Evolutionary conservation across 1,140 invertebrate genomes (phyloP).

Genomic region (Bombyx mandarina): DNA sequence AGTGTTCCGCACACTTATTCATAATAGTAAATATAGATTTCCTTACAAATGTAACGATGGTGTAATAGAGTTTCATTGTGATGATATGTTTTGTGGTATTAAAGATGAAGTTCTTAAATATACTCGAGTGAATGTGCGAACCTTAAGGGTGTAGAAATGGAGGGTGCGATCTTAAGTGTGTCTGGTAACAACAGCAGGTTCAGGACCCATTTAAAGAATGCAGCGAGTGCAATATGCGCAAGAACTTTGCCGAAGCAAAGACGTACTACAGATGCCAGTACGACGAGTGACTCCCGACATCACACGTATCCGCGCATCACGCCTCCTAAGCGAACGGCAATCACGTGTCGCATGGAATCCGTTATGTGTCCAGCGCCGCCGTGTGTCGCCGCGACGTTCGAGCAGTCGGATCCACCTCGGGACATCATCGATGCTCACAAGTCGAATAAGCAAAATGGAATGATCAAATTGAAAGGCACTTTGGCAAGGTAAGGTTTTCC

Average conservation of each 20-base stretch:
- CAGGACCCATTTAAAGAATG: conserved; percentile 61
- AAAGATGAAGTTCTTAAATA: conserved; percentile 47
- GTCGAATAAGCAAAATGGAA: conserved; percentile 30
- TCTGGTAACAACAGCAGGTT: conserved; percentile 54
- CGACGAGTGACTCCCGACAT: conserved; percentile 34
- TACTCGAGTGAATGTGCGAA: conserved; percentile 20
- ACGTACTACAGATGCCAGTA: conserved; percentile 29
- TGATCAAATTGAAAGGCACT: conserved; percentile 43
- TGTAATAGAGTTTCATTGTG: conserved; percentile 15
- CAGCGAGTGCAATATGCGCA: conserved; percentile 58
- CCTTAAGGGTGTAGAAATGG: conserved; percentile 39
- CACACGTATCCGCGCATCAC: conserved; percentile 65
- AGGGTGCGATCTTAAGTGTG: conserved; percentile 62
- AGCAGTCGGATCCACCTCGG: conserved; percentile 16
- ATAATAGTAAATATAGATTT: not conserved
- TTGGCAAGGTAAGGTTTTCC: conserved; percentile 43
- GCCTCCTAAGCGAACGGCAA: conserved; percentile 41
- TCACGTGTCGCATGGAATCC: conserved; percentile 46
- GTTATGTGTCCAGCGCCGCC: conserved; percentile 32
- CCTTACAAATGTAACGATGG: not conserved
- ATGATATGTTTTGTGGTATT: conserved; percentile 9
- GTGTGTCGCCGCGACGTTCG: conserved; percentile 15
- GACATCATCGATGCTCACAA: conserved; percentile 23
- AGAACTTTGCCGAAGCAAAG: conserved; percentile 55
- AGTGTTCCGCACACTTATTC: no score